These are phyloP conservation scores for Punctoribates punctum DNA, from an alignment of 2,888 invertebrate species.

Conservation along the genomic window DNA sequence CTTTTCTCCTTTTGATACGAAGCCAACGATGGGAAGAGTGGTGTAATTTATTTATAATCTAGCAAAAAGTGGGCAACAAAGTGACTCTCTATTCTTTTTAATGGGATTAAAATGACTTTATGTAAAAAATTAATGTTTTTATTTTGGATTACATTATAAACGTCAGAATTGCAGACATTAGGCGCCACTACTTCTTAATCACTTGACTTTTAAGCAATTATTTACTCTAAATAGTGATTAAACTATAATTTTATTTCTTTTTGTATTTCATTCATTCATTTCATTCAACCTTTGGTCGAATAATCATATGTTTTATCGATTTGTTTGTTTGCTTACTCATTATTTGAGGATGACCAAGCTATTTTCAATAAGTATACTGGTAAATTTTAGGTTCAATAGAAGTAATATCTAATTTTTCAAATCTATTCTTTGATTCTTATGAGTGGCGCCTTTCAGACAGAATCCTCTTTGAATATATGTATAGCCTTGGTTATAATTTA, in stretches of 20 bases:
- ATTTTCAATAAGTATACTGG: neutral
- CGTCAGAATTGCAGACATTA: neutral
- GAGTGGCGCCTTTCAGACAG: too few relatives aligned
- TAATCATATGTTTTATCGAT: neutral
- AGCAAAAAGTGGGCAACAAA: neutral
- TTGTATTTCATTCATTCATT: neutral
- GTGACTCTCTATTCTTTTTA: neutral
- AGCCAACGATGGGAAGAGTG: neutral
- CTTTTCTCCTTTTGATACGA: neutral
- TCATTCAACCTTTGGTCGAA: neutral
- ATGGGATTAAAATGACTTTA: neutral
- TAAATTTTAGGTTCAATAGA: too few relatives aligned
- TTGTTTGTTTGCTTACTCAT: neutral
- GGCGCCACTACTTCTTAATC: neutral
- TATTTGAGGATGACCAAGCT: neutral
- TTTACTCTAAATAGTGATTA: slow-evolving; percentile 3
- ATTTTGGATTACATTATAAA: neutral
- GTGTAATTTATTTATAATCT: neutral
- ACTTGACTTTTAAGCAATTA: neutral
- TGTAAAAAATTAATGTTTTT: neutral
- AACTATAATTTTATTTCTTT: neutral
- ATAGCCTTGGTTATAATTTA: too few relatives aligned
- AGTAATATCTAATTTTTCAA: too few relatives aligned
- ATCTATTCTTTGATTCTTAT: too few relatives aligned
- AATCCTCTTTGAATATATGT: too few relatives aligned